Conservation (phyloP, 1,140 invertebrate genomes). For the Aporrectodea caliginosa region DNA sequence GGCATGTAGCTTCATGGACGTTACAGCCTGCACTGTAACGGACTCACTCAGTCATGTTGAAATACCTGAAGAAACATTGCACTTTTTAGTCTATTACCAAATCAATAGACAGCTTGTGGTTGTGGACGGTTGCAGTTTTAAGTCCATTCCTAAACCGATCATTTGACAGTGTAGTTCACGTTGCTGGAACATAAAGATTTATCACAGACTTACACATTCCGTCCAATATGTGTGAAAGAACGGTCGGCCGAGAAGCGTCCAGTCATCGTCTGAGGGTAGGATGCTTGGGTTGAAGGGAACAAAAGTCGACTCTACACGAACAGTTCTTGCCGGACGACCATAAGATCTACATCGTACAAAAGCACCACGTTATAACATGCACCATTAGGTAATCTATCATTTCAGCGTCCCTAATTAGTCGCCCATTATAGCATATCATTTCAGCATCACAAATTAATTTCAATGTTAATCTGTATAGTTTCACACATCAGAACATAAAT, state of each 20-base stretch:
- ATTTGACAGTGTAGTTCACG: neutral
- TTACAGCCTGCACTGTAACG: no score
- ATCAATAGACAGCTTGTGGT: neutral
- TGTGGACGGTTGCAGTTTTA: neutral
- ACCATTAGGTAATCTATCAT: no score
- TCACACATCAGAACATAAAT: neutral
- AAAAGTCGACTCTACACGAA: slow-evolving; percentile 79
- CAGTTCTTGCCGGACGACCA: slow-evolving; percentile 57
- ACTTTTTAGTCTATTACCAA: neutral
- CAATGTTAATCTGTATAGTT: no score
- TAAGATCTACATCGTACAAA: slow-evolving; percentile 57
- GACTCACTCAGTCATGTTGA: no score
- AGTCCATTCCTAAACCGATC: neutral
- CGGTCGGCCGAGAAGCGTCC: slow-evolving; percentile 72
- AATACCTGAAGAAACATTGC: no score
- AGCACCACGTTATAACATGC: no score
- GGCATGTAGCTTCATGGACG: no score
- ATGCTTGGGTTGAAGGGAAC: slow-evolving; percentile 68
- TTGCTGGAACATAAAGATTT: no score
- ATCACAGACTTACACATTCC: slow-evolving; percentile 70
- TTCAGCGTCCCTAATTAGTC: no score
- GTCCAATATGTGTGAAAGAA: slow-evolving; percentile 91
- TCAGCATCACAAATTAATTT: no score
- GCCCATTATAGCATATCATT: no score
- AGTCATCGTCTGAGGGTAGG: slow-evolving; percentile 67